Conservation (phyloP, 2,797 vertebrate genomes). For the Lemur catta region DNA sequence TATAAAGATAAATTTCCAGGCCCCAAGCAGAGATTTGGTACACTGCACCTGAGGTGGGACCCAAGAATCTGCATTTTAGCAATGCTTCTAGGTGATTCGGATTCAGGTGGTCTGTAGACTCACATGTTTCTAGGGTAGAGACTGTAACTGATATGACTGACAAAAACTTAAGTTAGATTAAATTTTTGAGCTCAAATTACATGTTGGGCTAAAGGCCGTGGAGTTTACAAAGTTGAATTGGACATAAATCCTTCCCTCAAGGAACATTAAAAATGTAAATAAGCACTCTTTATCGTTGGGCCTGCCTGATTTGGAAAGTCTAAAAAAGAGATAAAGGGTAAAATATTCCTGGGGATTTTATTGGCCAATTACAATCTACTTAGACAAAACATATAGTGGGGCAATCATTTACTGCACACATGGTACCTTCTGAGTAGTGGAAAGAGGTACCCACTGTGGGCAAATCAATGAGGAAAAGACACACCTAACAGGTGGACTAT, state of each 20-base stretch:
- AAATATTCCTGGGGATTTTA: neutral
- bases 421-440: neutral
- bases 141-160: neutral
- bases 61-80: neutral
- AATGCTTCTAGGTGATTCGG: neutral
- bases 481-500: neutral
- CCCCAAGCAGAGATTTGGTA: neutral
- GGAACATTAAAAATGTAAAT: neutral
- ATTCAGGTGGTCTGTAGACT: neutral
- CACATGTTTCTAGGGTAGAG: neutral
- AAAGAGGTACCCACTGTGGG: neutral
- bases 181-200: slow-evolving; percentile 3
- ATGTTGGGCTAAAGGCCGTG: neutral
- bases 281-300: neutral
- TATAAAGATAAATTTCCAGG: neutral
- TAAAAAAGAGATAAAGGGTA: neutral
- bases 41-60: neutral
- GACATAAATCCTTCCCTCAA: neutral
- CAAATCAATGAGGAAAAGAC: slow-evolving; percentile 12
- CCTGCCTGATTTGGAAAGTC: neutral
- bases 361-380: neutral
- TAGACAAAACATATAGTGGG: neutral
- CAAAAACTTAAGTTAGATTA: neutral
- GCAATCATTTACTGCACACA: neutral
- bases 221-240: neutral